Base-by-base conservation (phyloP, 2,888 invertebrate genomes). In the Helobdella robusta region DNA sequence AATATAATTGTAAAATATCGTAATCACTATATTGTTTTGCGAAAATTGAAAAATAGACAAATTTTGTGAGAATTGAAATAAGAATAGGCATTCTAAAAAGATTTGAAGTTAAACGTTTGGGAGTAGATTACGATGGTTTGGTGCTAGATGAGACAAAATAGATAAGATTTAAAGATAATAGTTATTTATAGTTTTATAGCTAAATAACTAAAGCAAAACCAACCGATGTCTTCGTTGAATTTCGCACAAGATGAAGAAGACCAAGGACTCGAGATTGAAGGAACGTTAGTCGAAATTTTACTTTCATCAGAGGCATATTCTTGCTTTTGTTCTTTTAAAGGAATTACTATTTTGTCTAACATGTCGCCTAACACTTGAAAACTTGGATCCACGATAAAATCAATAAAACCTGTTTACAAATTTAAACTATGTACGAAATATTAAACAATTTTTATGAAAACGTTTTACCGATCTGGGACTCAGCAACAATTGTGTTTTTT, bases 311-410 rank as follows among this genome's bases (percentile, higher is more conserved):
- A 18, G 35, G 32, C 35, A 20, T 25, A 30, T 52, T n/a, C 34
- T 56, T 40, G 36, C 18, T 65, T 62, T 23, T 67, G 64, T 28
- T 68, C 66, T 80, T 67, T 83, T 79, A 76, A 84, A 84, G 76
- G 71, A 23, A 54, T 84, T 68, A 89, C 81, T 72, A 90, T 84
- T 71, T 85, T 86, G 73, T 89, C 88, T 73, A 94, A 81, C 88
- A 93, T 89, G 76, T 94, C 94, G 63, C 90, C 88, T 82, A 92
- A 89, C 6, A 94, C 89, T 35, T 86, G 85, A 87, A 94, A 88
- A 77, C 91, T 93, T 23, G 94, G 94, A 74, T 93, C 92, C 58
- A 94, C 94, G 76, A 94, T 94, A 81, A 93, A 94, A 78, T 95
- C 93, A 74, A 94, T 95, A 80, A 94, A 94, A 75, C 93, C 84